Evolutionary conservation across 2,113 vertebrate species (phyloP), one percentile per base, ranked within the genome.

Genomic region (Mugil cephalus): DNA sequence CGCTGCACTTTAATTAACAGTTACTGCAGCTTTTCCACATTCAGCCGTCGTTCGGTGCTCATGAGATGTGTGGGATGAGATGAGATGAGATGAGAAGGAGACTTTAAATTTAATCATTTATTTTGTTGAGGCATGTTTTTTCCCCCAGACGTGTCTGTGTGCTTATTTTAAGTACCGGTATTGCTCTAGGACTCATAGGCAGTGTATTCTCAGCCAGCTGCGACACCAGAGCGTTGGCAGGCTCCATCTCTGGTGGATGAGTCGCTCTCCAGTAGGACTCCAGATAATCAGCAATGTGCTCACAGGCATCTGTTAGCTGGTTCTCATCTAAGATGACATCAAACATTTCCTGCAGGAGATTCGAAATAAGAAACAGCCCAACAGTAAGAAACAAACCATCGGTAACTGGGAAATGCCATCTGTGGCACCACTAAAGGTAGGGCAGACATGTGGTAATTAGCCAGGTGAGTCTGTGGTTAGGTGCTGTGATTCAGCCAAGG

Each of bases 211-310:
- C 95, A 46, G 95, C 96, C 75, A 98, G 91, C 59, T 95, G 95
- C 80, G 94, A 95, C 80, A 97, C 94, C 75, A 98, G 92, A 45
- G 95, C 93, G 63, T 96, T 96, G 68, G 93, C 85, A 60, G 94
- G 93, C 69, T 92, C 94, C 94, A 95, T 96, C 93, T 97, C 96
- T 21, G 96, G 94, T 2, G 97, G 98, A 61, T 99, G 98, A 17
- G 97, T 98, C 80, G 97, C 95, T 92, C 96, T 97, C 98, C 98
- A 99, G 84, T 99, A 99, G 47, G 96, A 96, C 93, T 99, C 98
- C 92, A 99, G 90, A 48, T 98, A 99, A 82, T 99, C 97, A 18
- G 98, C 96, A 3, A 99, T 94, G 93, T 99, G 98, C 84, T 99
- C 98, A 89, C 98, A 99, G 54, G 98, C 98, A 55, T 99, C 98